phyloP scores from a whole-genome alignment of 2,113 vertebrate genomes.

The Galbula dea region DNA sequence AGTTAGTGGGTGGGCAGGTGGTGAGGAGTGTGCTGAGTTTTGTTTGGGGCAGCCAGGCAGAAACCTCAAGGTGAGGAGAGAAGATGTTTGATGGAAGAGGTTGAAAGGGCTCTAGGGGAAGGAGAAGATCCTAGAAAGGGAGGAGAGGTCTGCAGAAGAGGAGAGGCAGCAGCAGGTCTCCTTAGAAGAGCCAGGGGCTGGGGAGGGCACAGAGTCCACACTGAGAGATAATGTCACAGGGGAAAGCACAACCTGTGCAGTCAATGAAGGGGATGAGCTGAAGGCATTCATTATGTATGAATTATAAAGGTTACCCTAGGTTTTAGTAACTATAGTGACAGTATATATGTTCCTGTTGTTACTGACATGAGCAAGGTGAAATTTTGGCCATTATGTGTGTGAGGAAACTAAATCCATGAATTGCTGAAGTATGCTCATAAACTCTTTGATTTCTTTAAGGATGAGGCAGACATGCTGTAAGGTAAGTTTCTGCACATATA shows the following conservation, averaged over 20 bases:
- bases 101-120: background rate
- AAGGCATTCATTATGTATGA: fast-evolving
- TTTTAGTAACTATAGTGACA: background rate
- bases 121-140: fast-evolving
- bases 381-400: background rate
- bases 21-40: background rate
- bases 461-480: background rate
- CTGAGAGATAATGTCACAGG: background rate
- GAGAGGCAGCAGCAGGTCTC: background rate
- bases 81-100: background rate
- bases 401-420: background rate
- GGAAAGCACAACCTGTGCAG: background rate
- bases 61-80: background rate
- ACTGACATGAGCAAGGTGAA: fast-evolving
- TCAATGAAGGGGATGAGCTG: too few relatives aligned
- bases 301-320: background rate
- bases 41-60: background rate
- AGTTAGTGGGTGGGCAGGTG: fast-evolving
- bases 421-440: background rate
- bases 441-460: background rate
- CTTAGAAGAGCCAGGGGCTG: background rate
- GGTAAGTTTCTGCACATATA: background rate
- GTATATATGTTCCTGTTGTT: background rate
- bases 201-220: fast-evolving
- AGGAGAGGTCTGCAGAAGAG: background rate